phyloP scores from a whole-genome alignment of 2,113 vertebrate genomes.

The Sciurus niger region DNA sequence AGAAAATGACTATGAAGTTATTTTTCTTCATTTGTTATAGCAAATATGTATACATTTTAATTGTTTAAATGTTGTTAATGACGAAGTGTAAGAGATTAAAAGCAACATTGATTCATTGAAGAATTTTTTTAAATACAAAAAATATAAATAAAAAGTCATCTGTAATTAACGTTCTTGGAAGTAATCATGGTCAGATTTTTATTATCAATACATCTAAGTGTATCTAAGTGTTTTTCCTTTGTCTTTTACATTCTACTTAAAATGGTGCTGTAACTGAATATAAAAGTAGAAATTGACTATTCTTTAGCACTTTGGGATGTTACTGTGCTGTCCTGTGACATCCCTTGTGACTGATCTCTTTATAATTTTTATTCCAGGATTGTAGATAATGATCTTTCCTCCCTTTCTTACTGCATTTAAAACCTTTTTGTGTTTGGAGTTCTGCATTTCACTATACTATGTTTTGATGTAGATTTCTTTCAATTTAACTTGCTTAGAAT shows the following conservation, averaged over 20 bases:
- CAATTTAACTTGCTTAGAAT: background rate
- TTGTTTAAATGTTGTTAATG: conserved; percentile 3
- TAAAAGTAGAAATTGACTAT: background rate
- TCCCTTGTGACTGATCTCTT: background rate
- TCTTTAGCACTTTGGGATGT: background rate
- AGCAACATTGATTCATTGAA: background rate
- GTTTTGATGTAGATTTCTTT: background rate
- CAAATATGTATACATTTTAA: background rate
- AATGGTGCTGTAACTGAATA: background rate
- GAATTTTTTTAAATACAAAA: conserved; percentile 49
- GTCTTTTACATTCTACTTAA: background rate
- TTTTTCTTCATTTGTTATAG: background rate
- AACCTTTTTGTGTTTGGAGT: conserved; percentile 20
- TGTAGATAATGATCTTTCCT: background rate
- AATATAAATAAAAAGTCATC: conserved; percentile 37
- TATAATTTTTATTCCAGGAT: background rate
- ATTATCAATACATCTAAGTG: background rate
- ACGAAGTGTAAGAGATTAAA: conserved; percentile 38
- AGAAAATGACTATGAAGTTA: background rate
- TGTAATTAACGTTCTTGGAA: conserved; percentile 16
- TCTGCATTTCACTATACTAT: background rate
- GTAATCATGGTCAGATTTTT: background rate
- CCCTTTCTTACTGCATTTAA: background rate
- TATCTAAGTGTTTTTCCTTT: background rate
- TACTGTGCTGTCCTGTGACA: background rate